phyloP scores from a whole-genome alignment of 2,113 vertebrate species.

The Chloropsis cyanopogon region DNA sequence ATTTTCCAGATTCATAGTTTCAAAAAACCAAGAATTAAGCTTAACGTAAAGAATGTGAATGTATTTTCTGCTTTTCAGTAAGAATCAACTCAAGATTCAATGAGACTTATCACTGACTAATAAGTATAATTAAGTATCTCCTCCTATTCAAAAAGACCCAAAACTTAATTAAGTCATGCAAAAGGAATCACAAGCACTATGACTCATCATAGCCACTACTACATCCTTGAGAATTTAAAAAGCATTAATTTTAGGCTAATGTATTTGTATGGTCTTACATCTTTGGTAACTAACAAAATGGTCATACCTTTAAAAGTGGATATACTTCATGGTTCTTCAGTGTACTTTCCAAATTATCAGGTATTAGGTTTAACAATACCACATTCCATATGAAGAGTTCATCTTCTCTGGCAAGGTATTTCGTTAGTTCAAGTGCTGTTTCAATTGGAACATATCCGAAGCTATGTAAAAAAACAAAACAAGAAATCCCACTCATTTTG shows the following conservation, averaged over 20 bases:
- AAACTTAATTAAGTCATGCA: background rate
- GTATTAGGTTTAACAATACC: conserved; percentile 62
- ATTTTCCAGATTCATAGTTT: background rate
- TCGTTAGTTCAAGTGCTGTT: conserved; percentile 74
- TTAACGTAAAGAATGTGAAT: background rate
- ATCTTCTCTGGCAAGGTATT: conserved; percentile 78
- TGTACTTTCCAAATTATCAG: conserved; percentile 25
- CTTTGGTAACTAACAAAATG: background rate
- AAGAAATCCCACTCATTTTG: background rate
- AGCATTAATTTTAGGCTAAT: background rate
- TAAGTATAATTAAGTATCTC: background rate
- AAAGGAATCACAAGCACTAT: background rate
- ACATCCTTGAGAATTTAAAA: background rate
- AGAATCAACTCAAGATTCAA: background rate
- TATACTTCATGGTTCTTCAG: conserved; percentile 65
- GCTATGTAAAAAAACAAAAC: conserved; percentile 33
- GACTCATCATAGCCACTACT: background rate
- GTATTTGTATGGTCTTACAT: background rate
- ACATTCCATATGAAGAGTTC: conserved; percentile 71
- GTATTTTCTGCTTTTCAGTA: background rate
- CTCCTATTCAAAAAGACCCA: background rate
- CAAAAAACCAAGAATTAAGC: background rate
- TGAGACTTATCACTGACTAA: background rate
- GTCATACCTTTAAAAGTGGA: conserved; percentile 77
- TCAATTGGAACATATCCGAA: conserved; percentile 70